Conservation (phyloP, 2,797 vertebrate species). For the Melanotaenia boesemani region DNA sequence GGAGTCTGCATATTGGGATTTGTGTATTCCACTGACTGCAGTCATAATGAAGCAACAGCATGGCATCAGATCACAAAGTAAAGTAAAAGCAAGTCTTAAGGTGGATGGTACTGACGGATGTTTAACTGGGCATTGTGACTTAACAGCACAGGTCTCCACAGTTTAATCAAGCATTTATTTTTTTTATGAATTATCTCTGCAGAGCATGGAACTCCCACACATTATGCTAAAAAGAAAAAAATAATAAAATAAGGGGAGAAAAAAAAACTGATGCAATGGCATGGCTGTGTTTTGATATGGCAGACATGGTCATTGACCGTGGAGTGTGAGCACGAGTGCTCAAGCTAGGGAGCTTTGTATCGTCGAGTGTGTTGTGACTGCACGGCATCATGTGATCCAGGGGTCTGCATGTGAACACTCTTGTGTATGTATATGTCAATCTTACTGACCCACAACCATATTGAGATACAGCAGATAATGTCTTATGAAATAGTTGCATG, state of each 20-base stretch:
- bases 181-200: neutral
- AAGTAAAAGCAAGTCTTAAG: slow-evolving; percentile 64
- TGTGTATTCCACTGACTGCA: slow-evolving; percentile 81
- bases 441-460: neutral
- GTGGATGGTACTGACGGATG: slow-evolving; percentile 51
- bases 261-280: slow-evolving; percentile 48
- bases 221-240: neutral
- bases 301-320: slow-evolving; percentile 64
- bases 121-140: slow-evolving; percentile 55
- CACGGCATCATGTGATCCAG: slow-evolving; percentile 63
- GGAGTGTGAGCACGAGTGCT: slow-evolving; percentile 69
- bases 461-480: slow-evolving; percentile 4
- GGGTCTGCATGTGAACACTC: neutral
- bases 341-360: slow-evolving; percentile 55
- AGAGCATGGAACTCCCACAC: neutral
- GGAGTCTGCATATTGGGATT: slow-evolving; percentile 79
- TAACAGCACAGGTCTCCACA: slow-evolving; percentile 32
- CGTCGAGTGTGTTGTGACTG: slow-evolving; percentile 69
- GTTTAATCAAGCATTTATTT: neutral
- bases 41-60: slow-evolving; percentile 41
- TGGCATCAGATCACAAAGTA: slow-evolving; percentile 70
- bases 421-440: neutral
- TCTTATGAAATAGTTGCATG: neutral
- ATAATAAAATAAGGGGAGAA: neutral
- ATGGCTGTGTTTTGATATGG: slow-evolving; percentile 76